Evolutionary conservation across 2,888 invertebrate species (phyloP), one percentile per base, ranked within the genome.

Genomic region (Octodonta nipae): DNA sequence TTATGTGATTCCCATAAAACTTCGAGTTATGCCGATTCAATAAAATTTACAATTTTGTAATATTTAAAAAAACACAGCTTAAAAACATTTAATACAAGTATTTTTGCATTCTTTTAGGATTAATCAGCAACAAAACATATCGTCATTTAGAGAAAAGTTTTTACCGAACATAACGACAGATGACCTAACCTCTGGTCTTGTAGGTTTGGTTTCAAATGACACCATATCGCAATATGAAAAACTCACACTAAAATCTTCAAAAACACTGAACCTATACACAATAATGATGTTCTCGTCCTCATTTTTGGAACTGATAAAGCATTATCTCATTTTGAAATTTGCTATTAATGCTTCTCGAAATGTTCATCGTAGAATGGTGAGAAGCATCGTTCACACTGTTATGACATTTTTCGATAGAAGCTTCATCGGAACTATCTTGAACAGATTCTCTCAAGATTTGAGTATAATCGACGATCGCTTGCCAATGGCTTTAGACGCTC

Each of bases 351-450:
- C 50, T 2, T 52, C 55, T 0, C 29, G 50, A 1, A 47, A 43
- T 15, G 27, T 55, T 6, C 55, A 55, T 31, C 49, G 47, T 22
- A 38, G 31, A 8, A 55, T 54, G 53, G 43, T 49, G 2, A 33
- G 38, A 5, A 43, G 38, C 27, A 36, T 54, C n/a, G 30, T 49
- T 5, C 38, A 47, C 26, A 49, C 52, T 6, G 28, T 40, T 6
- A 55, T 54, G 54, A 15, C 38, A 3, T 55, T 55, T 27, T 55
- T 51, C 33, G 54, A 55, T 30, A 46, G 36, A 8, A 42, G 46
- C 35, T 51, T 54, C 33, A 51, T 55, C 25, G 55, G 54, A 8
- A 54, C 54, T 38, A 51, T 55, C 26, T 36, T 55, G 30, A 55
- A 54, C 31, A 45, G 55, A 33, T 55, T 54, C 40, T 51, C 54